Conservation (phyloP, 1,140 invertebrate genomes). For the Uloborus diversus region DNA sequence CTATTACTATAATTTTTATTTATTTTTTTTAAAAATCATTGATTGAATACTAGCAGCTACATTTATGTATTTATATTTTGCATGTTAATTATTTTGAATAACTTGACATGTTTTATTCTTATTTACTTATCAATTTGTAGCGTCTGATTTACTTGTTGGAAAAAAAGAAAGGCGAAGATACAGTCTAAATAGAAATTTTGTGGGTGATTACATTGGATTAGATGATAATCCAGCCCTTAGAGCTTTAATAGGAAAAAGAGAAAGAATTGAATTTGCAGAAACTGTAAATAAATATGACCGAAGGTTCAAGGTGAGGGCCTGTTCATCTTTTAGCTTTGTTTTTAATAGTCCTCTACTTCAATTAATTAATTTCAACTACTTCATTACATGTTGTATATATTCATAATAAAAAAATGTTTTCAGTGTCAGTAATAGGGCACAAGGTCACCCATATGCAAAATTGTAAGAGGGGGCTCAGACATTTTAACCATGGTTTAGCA, state of each 20-base stretch:
- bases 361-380: neutral
- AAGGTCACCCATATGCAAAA: too few relatives aligned
- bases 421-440: too few relatives aligned
- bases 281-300: slow-evolving; percentile 78
- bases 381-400: too few relatives aligned
- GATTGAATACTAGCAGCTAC: too few relatives aligned
- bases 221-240: slow-evolving; percentile 72
- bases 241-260: slow-evolving; percentile 72
- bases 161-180: slow-evolving; percentile 75
- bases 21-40: too few relatives aligned
- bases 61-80: too few relatives aligned
- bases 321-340: neutral
- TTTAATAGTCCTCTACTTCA: neutral
- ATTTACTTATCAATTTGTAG: slow-evolving; percentile 61
- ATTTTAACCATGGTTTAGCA: too few relatives aligned
- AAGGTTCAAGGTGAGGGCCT: slow-evolving; percentile 72
- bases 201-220: slow-evolving; percentile 79
- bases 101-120: too few relatives aligned
- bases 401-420: too few relatives aligned
- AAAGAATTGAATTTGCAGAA: slow-evolving; percentile 77
- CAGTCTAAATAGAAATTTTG: slow-evolving; percentile 78
- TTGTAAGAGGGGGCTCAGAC: too few relatives aligned
- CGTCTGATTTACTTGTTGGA: slow-evolving; percentile 72
- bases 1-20: neutral
- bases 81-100: too few relatives aligned